Evolutionary conservation across 1,140 invertebrate genomes (phyloP), one percentile per base, ranked within the genome.

Genomic region (Epicauta chinensis): DNA sequence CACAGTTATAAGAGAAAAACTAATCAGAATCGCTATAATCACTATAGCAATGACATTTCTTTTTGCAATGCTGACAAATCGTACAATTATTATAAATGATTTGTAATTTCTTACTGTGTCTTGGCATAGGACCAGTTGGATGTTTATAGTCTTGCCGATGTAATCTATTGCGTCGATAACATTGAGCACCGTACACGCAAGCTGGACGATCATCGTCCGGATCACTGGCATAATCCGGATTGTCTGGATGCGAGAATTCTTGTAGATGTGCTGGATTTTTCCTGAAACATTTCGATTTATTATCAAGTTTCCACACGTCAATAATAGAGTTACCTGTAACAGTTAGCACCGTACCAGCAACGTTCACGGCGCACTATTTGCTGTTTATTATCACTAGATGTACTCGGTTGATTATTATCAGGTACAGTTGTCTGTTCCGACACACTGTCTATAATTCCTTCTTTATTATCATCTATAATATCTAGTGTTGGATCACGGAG

Each of bases 81-180:
- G 9, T 16, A 40, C 46, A 40, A 23, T 45, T 32, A 32, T 31
- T 45, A 13, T 45, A 10, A 45, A 45, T 6, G 12, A 32, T 12
- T 32, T 13, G 29, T 17, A n/a, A 16, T 7, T 3, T 38, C 46
- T 49, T 49, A 49, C 46, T 29, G 30, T 38, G 29, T 6, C 6
- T 12, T 3, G 46, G 46, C 3, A 36, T n/a, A 3, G 38, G 17
- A 13, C 23, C 7, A 15, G 5, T 12, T 4, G 69, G 70, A 55
- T 80, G 78, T 57, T 75, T 76, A 44, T 66, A 79, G 10, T 75
- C 57, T 51, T 54, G 51, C 48, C 65, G 71, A 47, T 80, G 77
- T 11, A 73, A 62, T 10, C 65, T 61, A 65, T 78, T 79, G 46
- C 69, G 73, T 30, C 78, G 69, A 56, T 77, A 78, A 60, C 78